Conservation (phyloP, 1,140 invertebrate species). For the Melitaea cinxia region DNA sequence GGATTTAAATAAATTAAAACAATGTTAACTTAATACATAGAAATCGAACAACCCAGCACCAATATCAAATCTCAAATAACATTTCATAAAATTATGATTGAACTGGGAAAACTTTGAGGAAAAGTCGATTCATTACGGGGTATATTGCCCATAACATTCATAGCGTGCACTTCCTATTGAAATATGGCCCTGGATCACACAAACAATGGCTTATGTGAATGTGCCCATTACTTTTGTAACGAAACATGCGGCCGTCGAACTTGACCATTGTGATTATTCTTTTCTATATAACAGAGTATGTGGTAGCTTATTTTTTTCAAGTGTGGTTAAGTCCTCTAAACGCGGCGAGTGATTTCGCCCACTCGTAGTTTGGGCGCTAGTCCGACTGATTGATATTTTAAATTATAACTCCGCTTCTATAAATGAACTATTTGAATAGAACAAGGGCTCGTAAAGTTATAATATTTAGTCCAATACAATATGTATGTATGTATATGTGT, state of each 20-base stretch:
- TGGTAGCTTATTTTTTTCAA: neutral
- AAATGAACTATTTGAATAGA: too few species aligned
- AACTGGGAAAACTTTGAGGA: slow-evolving; percentile 32
- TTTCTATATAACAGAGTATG: neutral
- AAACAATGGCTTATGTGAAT: slow-evolving; percentile 70
- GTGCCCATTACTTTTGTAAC: slow-evolving; percentile 61
- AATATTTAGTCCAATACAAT: too few species aligned
- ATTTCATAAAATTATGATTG: neutral
- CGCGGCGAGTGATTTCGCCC: too few species aligned
- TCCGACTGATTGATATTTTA: too few species aligned
- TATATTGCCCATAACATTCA: slow-evolving; percentile 50
- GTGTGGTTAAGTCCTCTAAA: neutral
- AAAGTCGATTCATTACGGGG: slow-evolving; percentile 39
- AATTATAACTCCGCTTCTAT: too few species aligned
- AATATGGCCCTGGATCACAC: slow-evolving; percentile 57
- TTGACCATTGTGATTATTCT: slow-evolving; percentile 34
- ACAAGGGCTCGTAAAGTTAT: too few species aligned
- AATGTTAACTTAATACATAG: too few species aligned
- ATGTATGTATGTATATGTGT: too few species aligned
- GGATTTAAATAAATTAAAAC: too few species aligned
- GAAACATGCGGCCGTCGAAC: slow-evolving; percentile 54
- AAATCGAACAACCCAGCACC: too few species aligned
- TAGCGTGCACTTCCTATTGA: slow-evolving; percentile 58
- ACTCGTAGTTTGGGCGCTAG: too few species aligned
- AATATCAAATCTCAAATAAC: too few species aligned